Evolutionary conservation across 2,888 invertebrate genomes (phyloP).

Genomic region (Mimachlamys varia): DNA sequence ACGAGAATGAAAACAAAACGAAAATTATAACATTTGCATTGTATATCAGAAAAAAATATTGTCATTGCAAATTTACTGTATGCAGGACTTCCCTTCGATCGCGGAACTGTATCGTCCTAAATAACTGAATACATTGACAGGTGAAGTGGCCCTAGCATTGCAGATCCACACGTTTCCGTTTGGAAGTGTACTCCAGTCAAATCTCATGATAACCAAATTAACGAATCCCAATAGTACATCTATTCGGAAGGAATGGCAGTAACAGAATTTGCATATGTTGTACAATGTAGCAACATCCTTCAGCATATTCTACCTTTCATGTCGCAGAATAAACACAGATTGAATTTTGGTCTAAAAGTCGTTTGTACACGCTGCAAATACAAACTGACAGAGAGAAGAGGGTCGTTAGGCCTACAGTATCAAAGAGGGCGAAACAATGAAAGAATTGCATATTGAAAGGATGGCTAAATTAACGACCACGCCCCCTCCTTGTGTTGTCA

Average conservation of each 20-base stretch:
- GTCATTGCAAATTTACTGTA: too few relatives aligned
- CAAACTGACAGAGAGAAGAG: constrained; percentile 6
- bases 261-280: neutral
- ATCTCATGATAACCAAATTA: neutral
- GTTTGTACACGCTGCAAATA: constrained; percentile 18
- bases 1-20: too few relatives aligned
- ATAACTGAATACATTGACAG: neutral
- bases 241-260: neutral
- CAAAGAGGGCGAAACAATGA: constrained; percentile 29
- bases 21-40: too few relatives aligned
- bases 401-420: neutral
- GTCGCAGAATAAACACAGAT: constrained; percentile 26
- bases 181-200: neutral
- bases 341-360: constrained; percentile 28
- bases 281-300: neutral
- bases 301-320: constrained; percentile 25
- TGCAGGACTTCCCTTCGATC: neutral
- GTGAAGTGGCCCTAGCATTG: neutral
- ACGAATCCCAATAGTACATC: neutral
- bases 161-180: neutral
- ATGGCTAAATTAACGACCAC: constrained; percentile 9
- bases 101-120: neutral
- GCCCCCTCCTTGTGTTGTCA: constrained; percentile 34
- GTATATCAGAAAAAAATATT: too few relatives aligned
- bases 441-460: constrained; percentile 31